A percentile compares a stretch with the other conserved stretches of the same genome.
Conservation (phyloP, 1,140 invertebrate species). For the Ericerus pela region DNA sequence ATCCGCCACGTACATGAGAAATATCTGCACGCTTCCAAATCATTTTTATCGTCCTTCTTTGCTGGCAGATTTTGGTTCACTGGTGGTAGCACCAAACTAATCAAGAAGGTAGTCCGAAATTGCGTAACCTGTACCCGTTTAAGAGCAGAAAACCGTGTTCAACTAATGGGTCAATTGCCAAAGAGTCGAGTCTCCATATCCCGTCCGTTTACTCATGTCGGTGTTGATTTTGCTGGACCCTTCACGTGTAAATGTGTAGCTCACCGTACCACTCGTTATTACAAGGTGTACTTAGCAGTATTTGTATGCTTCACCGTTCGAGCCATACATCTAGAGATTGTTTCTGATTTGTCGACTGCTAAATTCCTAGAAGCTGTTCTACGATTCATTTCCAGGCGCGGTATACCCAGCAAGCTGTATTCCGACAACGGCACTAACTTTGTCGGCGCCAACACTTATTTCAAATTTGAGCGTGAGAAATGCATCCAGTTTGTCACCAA, state of each 20-base stretch:
- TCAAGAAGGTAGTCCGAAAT: neutral
- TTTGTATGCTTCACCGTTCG: constrained; percentile 28
- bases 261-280: neutral
- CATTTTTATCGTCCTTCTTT: neutral
- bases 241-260: neutral
- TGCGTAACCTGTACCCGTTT: neutral
- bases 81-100: neutral
- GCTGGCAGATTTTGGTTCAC: neutral
- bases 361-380: constrained; percentile 25
- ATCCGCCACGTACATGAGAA: constrained; percentile 3
- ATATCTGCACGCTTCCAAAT: neutral
- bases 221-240: constrained; percentile 21
- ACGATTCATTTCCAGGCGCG: constrained; percentile 25
- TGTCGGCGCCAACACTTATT: constrained; percentile 25
- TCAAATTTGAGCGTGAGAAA: constrained; percentile 3
- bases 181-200: constrained; percentile 13
- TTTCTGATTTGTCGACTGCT: constrained; percentile 23
- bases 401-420: constrained; percentile 23
- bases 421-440: constrained; percentile 31
- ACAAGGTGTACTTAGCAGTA: constrained; percentile 17
- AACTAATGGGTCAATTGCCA: constrained; percentile 20
- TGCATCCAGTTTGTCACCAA: neutral
- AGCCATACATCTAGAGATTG: constrained; percentile 29
- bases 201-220: constrained; percentile 16
- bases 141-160: too few relatives aligned